Evolutionary conservation across 2,797 vertebrate species (phyloP), one percentile per base, ranked within the genome.

Genomic region (Schizopygopsis malacanthus): DNA sequence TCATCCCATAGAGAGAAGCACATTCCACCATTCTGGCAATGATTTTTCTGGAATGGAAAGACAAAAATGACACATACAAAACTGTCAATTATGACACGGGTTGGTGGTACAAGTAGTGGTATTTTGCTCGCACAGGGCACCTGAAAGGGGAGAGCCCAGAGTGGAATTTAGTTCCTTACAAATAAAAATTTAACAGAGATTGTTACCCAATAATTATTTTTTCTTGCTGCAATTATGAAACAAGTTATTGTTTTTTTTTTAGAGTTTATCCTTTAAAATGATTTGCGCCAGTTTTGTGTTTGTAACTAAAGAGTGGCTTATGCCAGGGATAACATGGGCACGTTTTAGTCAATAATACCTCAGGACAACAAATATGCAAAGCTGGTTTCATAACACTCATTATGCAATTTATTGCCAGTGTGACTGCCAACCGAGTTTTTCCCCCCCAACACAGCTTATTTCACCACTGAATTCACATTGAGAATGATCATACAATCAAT

Each of bases 1-100:
- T 97, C 96, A 33, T 97, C 97, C 97, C 97, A 97, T 87, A 91
- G 87, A 0, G 97, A 94, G 88, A 92, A 95, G 92, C 97, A 99
- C 87, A 94, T 81, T 3, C 97, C 97, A 28, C 96, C 95, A 0
- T 97, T 96, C 71, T 95, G 94, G 91, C 97, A 98, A 3, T 96
- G 96, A 88, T 94, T 96, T 52, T 90, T 93, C 97, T 98, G 90
- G 4, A 77, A 52, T 63, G n/a, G 72, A 92, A 82, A 92, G 81
- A 93, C 28, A 79, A 70, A 43, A 61, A 39, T 71, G 28, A 71
- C 50, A 41, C 33, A 81, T 28, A 4, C 37, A 71, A 71, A 59
- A 28, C 9, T 59, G 18, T 10, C 12, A 56, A 39, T 56, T 97
- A 92, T 95, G 95, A 89, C 98, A 99, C 39, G 97, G 97, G 80